A percentile compares a stretch with the other conserved stretches of the same genome.
Conservation (phyloP, 2,888 invertebrate species). For the Drosophila yooni region DNA sequence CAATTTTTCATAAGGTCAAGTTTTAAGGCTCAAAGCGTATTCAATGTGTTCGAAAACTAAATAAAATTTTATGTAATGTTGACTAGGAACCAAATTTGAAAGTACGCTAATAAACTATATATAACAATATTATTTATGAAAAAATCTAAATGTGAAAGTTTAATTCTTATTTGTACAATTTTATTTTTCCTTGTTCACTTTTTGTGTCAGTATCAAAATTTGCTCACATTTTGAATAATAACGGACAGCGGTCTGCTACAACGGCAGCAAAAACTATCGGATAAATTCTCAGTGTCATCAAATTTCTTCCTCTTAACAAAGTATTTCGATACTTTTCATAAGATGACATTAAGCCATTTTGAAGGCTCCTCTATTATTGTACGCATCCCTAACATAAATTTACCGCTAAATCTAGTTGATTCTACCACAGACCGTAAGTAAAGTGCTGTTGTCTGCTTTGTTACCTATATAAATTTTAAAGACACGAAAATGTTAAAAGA, state of each 20-base stretch:
- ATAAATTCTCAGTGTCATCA: neutral
- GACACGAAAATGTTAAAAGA: too few species aligned
- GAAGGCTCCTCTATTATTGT: neutral
- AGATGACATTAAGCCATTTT: neutral
- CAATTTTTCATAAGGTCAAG: slow-evolving; percentile 34
- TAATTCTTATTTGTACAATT: neutral
- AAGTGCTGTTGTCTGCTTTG: too few species aligned
- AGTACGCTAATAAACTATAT: slow-evolving; percentile 47
- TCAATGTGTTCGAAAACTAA: slow-evolving; percentile 60
- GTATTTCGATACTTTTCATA: neutral
- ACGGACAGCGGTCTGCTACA: neutral
- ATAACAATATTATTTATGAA: slow-evolving; percentile 7
- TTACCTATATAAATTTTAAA: too few species aligned
- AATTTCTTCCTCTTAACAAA: neutral
- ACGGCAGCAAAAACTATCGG: neutral
- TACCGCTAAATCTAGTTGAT: neutral
- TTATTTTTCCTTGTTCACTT: neutral
- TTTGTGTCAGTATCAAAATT: neutral
- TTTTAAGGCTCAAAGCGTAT: slow-evolving; percentile 49
- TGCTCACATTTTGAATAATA: neutral
- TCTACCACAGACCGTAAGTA: too few species aligned
- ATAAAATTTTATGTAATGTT: slow-evolving; percentile 63
- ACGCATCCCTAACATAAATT: neutral
- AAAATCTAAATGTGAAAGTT: neutral
- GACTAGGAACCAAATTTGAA: slow-evolving; percentile 48